phyloP scores from a whole-genome alignment of 2,797 vertebrate species.

The Ciconia nigra region DNA sequence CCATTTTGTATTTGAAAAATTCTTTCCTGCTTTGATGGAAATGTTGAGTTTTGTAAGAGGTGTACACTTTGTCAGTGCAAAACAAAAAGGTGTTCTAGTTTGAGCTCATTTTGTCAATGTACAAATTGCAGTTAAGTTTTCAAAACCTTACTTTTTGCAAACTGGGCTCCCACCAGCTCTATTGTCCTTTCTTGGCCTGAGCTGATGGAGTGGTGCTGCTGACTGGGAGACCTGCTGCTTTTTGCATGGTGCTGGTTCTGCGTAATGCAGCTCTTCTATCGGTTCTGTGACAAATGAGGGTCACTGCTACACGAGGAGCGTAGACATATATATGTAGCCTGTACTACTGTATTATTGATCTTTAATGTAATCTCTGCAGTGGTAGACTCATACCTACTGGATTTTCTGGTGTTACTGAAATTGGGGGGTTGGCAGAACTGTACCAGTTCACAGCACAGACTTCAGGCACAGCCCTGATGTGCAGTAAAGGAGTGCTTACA shows the following conservation, averaged over 20 bases:
- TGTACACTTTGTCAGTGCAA: not conserved
- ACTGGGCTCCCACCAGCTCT: not conserved
- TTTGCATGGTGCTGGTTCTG: not conserved
- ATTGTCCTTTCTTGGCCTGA: not conserved
- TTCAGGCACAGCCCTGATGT: not conserved
- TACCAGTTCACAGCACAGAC: not conserved
- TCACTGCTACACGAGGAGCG: not conserved
- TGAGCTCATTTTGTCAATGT: not conserved
- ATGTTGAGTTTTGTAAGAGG: not conserved
- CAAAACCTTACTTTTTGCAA: not conserved
- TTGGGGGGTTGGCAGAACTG: not conserved
- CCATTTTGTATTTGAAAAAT: not conserved
- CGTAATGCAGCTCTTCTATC: not conserved
- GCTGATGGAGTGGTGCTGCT: not conserved
- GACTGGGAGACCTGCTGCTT: not conserved
- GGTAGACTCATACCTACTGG: not conserved
- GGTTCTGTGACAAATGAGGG: not conserved
- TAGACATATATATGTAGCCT: not conserved
- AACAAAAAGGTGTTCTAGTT: not conserved
- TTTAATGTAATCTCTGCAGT: not conserved
- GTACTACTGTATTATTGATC: not conserved
- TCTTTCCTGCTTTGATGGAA: not conserved
- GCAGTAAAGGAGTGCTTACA: fast-evolving
- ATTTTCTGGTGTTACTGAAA: not conserved
- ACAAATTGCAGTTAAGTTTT: not conserved